These are phyloP conservation scores for Leistus spinibarbis DNA, from an alignment of 2,888 invertebrate genomes.

Conservation along the genomic window DNA sequence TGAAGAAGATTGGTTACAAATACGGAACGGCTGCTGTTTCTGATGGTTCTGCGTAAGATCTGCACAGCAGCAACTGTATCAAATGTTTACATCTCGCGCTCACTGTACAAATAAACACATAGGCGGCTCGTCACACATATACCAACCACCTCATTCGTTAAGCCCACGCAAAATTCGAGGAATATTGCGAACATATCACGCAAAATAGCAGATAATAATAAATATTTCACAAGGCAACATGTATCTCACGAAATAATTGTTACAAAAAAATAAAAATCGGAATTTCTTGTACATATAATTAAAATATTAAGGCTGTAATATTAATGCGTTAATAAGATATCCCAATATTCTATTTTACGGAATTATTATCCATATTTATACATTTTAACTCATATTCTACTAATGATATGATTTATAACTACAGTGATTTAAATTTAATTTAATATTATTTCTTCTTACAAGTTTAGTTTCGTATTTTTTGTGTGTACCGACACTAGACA, in stretches of 20 bases:
- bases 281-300: too few species aligned
- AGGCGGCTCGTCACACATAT: neutral
- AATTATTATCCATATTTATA: too few species aligned
- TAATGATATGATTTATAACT: too few species aligned
- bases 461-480: neutral
- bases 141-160: neutral
- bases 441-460: neutral
- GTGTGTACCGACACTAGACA: neutral
- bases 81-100: conserved; percentile 30
- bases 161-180: neutral
- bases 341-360: too few species aligned
- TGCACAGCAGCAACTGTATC: conserved; percentile 9
- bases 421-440: too few species aligned
- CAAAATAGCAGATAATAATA: neutral
- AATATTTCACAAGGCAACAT: neutral
- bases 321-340: too few species aligned
- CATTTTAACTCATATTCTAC: too few species aligned
- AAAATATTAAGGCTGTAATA: too few species aligned
- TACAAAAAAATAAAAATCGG: neutral
- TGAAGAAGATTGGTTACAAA: neutral
- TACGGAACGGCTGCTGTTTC: neutral
- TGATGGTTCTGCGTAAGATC: neutral
- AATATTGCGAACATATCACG: neutral
- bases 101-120: conserved; percentile 27
- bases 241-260: neutral